These are phyloP conservation scores for Sepioteuthis lessoniana DNA, from an alignment of 2,888 invertebrate genomes.

Conservation along the genomic window DNA sequence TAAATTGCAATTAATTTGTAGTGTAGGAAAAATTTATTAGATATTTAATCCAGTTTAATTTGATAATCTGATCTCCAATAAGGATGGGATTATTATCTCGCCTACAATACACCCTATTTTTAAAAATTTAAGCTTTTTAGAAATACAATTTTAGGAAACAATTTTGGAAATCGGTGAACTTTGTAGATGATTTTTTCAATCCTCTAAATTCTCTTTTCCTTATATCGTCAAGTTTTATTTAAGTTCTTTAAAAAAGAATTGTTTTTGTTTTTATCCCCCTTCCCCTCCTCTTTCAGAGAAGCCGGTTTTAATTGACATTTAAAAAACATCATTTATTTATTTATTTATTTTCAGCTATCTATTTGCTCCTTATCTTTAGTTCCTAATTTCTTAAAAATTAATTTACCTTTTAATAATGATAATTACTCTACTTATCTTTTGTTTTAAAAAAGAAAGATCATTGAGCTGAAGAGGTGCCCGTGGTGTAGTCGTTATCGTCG, in stretches of 20 bases:
- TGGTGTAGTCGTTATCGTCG: too few species aligned
- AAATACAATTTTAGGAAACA: too few species aligned
- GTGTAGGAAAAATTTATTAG: neutral
- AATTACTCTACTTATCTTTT: neutral
- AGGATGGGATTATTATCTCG: too few species aligned
- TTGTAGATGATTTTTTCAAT: neutral
- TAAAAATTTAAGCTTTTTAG: too few species aligned
- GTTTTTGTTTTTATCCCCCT: neutral
- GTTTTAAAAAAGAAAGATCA: neutral
- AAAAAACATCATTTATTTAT: too few species aligned
- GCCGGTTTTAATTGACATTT: too few species aligned
- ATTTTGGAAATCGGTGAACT: too few species aligned
- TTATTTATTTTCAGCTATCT: neutral
- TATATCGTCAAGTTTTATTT: neutral
- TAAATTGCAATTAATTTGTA: neutral
- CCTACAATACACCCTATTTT: too few species aligned
- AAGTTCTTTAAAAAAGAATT: neutral
- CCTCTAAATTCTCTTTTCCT: neutral
- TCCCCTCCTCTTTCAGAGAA: too few species aligned
- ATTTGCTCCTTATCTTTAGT: neutral
- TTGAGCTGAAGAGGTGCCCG: neutral
- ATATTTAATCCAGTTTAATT: neutral
- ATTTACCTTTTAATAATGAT: neutral
- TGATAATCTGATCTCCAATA: too few species aligned
- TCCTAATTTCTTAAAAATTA: neutral